Evolutionary conservation across 2,113 vertebrate species (phyloP).

Genomic region (Sinocyclocheilus anshuiensis): DNA sequence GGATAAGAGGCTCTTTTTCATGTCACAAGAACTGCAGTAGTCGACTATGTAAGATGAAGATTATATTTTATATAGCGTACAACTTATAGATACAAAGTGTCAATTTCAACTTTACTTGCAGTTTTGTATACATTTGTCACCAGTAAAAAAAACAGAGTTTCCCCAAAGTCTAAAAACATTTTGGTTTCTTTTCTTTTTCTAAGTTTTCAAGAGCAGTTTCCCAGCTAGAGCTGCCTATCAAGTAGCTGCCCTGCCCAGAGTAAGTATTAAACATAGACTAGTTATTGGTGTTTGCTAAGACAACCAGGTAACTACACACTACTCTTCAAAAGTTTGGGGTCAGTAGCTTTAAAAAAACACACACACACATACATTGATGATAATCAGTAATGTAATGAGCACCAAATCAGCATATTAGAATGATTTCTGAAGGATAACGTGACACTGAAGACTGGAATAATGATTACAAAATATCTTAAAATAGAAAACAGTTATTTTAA

Average conservation of each 20-base stretch:
- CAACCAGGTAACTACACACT: neutral
- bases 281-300: neutral
- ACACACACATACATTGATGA: too few relatives aligned
- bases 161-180: neutral
- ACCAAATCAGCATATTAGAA: neutral
- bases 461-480: neutral
- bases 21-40: neutral
- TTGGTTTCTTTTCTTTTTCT: neutral
- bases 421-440: neutral
- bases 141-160: neutral
- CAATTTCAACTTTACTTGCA: neutral
- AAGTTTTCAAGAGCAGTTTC: constrained; percentile 78
- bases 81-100: neutral
- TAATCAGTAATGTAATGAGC: too few relatives aligned
- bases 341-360: too few relatives aligned
- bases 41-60: neutral
- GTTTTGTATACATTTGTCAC: neutral
- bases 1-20: neutral
- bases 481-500: neutral
- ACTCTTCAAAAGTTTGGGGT: neutral
- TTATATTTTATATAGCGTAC: neutral
- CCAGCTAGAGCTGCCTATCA: constrained; percentile 82
- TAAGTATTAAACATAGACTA: constrained; percentile 59
- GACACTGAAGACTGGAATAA: neutral
- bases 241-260: constrained; percentile 78